Base-by-base conservation (phyloP, 2,888 invertebrate genomes). In the Dryocosmus kuriphilus region DNA sequence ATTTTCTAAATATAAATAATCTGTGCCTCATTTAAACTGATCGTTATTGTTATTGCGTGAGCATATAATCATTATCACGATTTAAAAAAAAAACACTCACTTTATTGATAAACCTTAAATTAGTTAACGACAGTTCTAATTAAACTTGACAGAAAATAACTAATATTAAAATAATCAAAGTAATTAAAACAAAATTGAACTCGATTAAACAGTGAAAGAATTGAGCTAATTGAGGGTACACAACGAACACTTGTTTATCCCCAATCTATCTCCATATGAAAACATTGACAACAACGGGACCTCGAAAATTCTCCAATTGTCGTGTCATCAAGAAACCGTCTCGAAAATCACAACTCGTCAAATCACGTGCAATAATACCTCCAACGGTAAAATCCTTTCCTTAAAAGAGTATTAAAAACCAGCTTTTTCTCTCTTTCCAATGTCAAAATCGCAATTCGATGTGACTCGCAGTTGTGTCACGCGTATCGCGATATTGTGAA, bases 221-320 rank as follows among this genome's bases (percentile, higher is more conserved):
- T 30, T 51, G 30, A 51, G 30, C 19, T 71, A 51, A 51, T 51
- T 71, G 11, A 19, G 19, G n/a, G 11, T 71, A 51, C 19, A 51
- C 41, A 67, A 19, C 27, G 46, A 71, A 46, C 71, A 51, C 30
- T 71, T 71, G 71, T 71, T 71, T 71, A 71, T 71, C 30, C 51
- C 24, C 24, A 57, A 57, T 71, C 51, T 27, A 67, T 71, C 27
- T 71, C 71, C 71, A 51, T 71, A 71, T 71, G 71, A 71, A 30
- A 71, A 71, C 71, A 71, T 27, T 67, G 67, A 67, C 71, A 71
- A 71, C 51, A 71, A 71, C 71, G 71, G 71, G 51, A 71, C 30
- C 24, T 51, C 41, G n/a, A 46, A 19, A 46, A 51, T 46, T n/a
- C 51, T 51, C 27, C 27, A 46, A 71, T 51, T 24, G 30, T 46